Base-by-base conservation (phyloP, 2,888 invertebrate genomes). In the Corythucha ciliata region DNA sequence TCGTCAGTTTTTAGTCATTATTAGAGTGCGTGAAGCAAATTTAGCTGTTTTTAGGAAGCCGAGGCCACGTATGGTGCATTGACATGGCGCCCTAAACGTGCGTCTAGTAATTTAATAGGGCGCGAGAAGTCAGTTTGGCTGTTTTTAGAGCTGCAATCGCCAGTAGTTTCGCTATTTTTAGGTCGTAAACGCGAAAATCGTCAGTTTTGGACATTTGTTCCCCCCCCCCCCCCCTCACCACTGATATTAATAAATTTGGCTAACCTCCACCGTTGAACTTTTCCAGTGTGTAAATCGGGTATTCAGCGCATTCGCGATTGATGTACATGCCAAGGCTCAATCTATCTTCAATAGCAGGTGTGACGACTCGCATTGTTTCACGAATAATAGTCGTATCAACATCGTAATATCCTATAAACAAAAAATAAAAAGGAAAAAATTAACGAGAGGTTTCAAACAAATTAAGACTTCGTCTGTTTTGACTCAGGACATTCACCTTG, bases 301-400 rank as follows among this genome's bases (percentile, higher is more conserved):
- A 77, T 59, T 74, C 72, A 32, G 69, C 69, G 67, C 91, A 90
- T 65, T 82, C 81, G 27, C 74, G 73, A 55, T 76, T 73, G 63
- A 88, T 86, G 63, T 80, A 81, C 54, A 73, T 70, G 16, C 87
- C 86, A 54, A 83, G 72, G 56, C 71, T 69, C 16, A 74, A 72
- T 18, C 74, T 65, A 65, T 84, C 79, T 16, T 73, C 73, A 44
- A 89, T 69, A 12, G 81, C 78, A 2, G 87, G 87, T 44, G 75
- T 70, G 20, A 81, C 72, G 2, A 90, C 85, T 48, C 77, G 75
- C 80, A 88, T 84, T 32, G 80, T 77, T 62, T 80, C 78, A 55
- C 83, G 75, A 37, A 91, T 80, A 58, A 81, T 77, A 59, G 79
- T 75, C 36, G 88, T 85, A 66, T 91, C 81, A 40, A 91, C 85